Evolutionary conservation across 2,888 invertebrate species (phyloP).

Genomic region (Rhogogaster chlorosoma): DNA sequence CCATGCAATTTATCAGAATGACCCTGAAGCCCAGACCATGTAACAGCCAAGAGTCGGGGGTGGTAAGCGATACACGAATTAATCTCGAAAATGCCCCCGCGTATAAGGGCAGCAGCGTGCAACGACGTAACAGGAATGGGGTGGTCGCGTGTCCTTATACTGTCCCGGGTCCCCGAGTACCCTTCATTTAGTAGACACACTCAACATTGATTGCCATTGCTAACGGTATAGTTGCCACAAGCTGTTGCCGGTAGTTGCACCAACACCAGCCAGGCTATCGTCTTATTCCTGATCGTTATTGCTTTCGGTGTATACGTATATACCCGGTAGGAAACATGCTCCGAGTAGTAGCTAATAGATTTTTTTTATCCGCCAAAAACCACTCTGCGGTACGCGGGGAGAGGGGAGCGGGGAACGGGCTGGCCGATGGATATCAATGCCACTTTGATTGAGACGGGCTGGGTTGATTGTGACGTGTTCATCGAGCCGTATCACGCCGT

Average conservation of each 20-base stretch:
- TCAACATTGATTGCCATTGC: slow-evolving; percentile 55
- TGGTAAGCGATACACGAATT: slow-evolving; percentile 70
- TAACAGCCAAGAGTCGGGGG: background rate
- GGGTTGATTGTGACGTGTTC: slow-evolving; percentile 76
- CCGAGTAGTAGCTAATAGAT: slow-evolving; percentile 70
- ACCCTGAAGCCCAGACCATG: background rate
- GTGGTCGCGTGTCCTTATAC: slow-evolving; percentile 50
- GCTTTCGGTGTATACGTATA: background rate
- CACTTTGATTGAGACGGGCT: slow-evolving; percentile 75
- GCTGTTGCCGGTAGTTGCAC: slow-evolving; percentile 33
- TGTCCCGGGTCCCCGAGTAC: slow-evolving; percentile 33
- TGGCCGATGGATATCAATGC: slow-evolving; percentile 71
- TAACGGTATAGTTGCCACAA: slow-evolving; percentile 43
- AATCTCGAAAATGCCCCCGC: slow-evolving; percentile 71
- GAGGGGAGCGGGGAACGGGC: slow-evolving; percentile 58
- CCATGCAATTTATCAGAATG: background rate
- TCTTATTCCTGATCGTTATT: slow-evolving; percentile 34
- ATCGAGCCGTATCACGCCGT: slow-evolving; percentile 53
- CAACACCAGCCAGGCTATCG: background rate
- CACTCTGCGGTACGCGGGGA: slow-evolving; percentile 54
- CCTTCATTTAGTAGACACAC: slow-evolving; percentile 64
- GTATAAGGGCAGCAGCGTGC: slow-evolving; percentile 13
- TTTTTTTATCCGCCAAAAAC: slow-evolving; percentile 65
- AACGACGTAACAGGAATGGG: slow-evolving; percentile 44
- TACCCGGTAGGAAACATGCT: background rate